Evolutionary conservation across 1,140 invertebrate genomes (phyloP).

Genomic region (Aphis gossypii): DNA sequence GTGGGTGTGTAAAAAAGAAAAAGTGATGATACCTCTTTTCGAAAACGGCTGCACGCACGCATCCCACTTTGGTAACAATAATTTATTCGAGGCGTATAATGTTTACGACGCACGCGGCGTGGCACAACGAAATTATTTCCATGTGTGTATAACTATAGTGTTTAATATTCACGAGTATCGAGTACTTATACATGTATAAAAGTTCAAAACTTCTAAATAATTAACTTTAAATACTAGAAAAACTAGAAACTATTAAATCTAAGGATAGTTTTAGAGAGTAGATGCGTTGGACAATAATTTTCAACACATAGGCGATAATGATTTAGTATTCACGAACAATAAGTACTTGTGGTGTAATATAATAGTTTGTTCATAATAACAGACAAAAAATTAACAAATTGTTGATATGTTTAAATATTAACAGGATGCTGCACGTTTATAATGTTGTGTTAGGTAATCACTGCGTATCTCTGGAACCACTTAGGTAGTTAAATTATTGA

Average conservation of each 20-base stretch:
- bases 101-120: neutral
- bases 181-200: neutral
- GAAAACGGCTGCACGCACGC: neutral
- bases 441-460: too few species aligned
- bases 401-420: too few species aligned
- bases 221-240: neutral
- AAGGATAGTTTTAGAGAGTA: neutral
- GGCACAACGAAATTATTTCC: neutral
- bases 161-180: neutral
- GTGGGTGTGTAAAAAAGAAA: slow-evolving; percentile 28
- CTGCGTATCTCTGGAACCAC: too few species aligned
- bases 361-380: too few species aligned
- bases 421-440: too few species aligned
- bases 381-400: too few species aligned
- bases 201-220: neutral
- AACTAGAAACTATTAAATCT: too few species aligned
- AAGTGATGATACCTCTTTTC: slow-evolving; percentile 29
- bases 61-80: neutral
- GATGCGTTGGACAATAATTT: too few species aligned
- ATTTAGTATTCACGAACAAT: too few species aligned
- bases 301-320: too few species aligned
- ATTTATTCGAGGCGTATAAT: neutral
- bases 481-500: too few species aligned
- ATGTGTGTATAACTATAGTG: neutral
- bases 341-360: too few species aligned